Base-by-base conservation (phyloP, 2,888 invertebrate genomes). In the Heteromurus nitidus region DNA sequence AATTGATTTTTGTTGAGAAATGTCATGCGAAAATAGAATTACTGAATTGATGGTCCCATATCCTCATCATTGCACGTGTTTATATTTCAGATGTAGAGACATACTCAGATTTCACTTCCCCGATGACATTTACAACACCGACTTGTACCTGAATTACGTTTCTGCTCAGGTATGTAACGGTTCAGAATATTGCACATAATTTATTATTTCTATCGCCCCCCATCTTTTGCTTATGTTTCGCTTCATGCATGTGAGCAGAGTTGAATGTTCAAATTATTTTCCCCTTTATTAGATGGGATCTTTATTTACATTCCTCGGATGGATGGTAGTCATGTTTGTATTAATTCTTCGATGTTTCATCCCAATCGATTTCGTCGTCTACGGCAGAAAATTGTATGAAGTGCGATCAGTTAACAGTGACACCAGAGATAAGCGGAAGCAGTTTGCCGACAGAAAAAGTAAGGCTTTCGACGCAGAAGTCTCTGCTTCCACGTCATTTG, bases 261-360 rank as follows among this genome's bases (percentile, higher is more conserved):
- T 9, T 36, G 36, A 36, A 36, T 36, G 13, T 36, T 5, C 5
- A 36, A 36, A 36, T 36, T 9, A 36, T 9, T 36, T 5, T 13
- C 13, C 13, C 26, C 9, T 64, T 64, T 22, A 30, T 64, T 74
- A 81, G 81, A 22, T 81, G 20, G 62, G 69, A 18, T 28, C 74
- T 24, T 55, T 47, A 13, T 7, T 76, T 0, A 64, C 62, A 16
- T 77, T 82, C 58, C 24, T 72, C 11, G 82, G 82, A 3, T 82
- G 82, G 82, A 64, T 82, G 13, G 16, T 72, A 16, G 55, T 53
- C 1, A n/a, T 82, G 13, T 65, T 65, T 28, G 50, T 82, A 7
- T 20, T 77, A 13, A 58, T 82, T 26, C 36, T 82, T 9, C n/a
- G 82, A 55, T 82, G 76, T 50, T 65, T 82, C 26, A 68, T 76